Evolutionary conservation across 2,113 vertebrate genomes (phyloP).

Genomic region (Myotis yumanensis): DNA sequence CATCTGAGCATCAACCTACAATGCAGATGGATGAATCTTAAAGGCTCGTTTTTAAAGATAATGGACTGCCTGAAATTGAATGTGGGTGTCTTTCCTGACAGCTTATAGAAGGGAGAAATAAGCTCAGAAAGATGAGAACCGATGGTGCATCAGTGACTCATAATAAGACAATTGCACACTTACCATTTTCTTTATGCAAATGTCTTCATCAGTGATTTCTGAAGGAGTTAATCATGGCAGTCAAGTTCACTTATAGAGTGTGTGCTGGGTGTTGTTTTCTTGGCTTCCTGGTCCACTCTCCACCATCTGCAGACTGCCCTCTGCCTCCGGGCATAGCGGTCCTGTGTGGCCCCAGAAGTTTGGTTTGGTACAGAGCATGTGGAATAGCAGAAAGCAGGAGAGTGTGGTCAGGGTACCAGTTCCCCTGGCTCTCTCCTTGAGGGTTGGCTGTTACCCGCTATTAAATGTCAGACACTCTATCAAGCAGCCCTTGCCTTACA

Average conservation of each 20-base stretch:
- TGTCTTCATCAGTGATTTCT: conserved; percentile 3
- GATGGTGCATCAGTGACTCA: background rate
- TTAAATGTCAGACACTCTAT: background rate
- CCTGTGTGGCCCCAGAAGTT: background rate
- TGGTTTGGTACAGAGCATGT: background rate
- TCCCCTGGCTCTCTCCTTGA: background rate
- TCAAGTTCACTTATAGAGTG: background rate
- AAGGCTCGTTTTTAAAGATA: background rate
- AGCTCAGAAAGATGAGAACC: conserved; percentile 10
- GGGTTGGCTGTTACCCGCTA: background rate
- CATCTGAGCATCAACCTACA: background rate
- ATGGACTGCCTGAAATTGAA: background rate
- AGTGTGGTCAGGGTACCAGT: background rate
- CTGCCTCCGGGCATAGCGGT: background rate
- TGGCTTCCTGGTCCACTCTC: background rate
- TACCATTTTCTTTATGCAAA: background rate
- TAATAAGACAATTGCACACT: background rate
- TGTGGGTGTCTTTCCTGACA: conserved; percentile 47
- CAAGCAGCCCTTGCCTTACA: background rate
- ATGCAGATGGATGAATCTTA: background rate
- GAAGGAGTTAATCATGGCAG: background rate
- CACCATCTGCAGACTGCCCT: background rate
- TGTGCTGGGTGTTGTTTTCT: background rate
- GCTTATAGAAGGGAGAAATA: background rate
- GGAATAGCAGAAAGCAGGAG: background rate